A percentile compares a stretch with the other conserved stretches of the same genome.
Conservation (phyloP, 2,797 vertebrate genomes). For the Sternotherus odoratus region DNA sequence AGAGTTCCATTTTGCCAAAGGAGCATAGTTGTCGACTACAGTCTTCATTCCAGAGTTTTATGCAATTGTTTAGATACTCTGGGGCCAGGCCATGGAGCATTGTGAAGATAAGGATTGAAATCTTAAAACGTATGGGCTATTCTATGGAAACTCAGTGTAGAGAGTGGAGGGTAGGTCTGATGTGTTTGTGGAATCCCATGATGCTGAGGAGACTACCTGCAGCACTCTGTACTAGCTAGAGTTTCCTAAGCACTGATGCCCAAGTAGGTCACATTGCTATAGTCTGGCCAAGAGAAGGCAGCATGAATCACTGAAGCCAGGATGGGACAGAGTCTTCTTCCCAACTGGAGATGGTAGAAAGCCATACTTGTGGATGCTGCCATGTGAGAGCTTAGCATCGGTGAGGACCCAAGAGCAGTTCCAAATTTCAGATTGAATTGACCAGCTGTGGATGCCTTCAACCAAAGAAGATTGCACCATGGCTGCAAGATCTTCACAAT, state of each 20-base stretch:
- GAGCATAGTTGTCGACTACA: too few relatives aligned
- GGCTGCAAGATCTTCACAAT: not conserved
- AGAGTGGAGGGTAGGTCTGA: too few relatives aligned
- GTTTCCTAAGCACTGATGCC: not conserved
- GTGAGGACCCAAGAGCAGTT: not conserved
- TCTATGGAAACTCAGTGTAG: not conserved
- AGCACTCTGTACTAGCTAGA: not conserved
- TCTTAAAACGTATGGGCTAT: too few relatives aligned
- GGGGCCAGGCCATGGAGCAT: too few relatives aligned
- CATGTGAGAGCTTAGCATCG: not conserved
- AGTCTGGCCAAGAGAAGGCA: not conserved
- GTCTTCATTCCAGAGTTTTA: too few relatives aligned
- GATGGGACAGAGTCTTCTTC: not conserved
- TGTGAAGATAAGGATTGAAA: too few relatives aligned
- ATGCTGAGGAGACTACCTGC: too few relatives aligned
- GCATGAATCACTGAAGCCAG: not conserved
- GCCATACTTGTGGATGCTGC: not conserved
- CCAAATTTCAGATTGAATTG: not conserved
- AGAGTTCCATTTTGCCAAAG: too few relatives aligned
- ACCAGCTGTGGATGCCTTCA: not conserved
- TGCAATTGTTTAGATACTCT: too few relatives aligned
- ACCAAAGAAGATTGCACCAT: not conserved
- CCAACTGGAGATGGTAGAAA: not conserved
- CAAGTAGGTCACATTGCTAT: not conserved
- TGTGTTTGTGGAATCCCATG: too few relatives aligned